These are phyloP conservation scores for Oligia fasciuncula DNA, from an alignment of 2,888 invertebrate species.

Conservation along the genomic window DNA sequence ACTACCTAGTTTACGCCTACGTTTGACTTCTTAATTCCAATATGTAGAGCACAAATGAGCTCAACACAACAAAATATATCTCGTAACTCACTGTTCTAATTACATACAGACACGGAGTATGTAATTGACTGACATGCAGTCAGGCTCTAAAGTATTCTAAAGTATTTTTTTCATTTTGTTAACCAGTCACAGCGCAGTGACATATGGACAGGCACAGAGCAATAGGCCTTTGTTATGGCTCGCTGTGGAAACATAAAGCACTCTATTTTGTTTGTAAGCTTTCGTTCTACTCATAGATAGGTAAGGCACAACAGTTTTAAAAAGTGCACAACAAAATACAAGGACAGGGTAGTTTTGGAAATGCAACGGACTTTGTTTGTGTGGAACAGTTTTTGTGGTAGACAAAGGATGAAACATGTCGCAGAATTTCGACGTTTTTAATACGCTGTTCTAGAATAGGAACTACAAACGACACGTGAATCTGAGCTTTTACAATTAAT, in stretches of 20 bases:
- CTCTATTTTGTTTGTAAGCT: conserved; percentile 48
- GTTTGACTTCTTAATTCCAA: neutral
- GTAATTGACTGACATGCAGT: conserved; percentile 42
- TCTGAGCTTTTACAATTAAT: neutral
- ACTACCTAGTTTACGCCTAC: neutral
- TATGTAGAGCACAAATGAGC: neutral
- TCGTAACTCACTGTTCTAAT: conserved; percentile 8
- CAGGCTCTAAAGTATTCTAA: conserved; percentile 26
- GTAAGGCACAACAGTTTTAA: conserved; percentile 37
- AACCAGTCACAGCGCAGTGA: conserved; percentile 49
- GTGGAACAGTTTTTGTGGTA: conserved; percentile 5
- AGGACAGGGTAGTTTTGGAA: conserved; percentile 27
- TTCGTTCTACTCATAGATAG: conserved; percentile 34
- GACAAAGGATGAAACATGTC: conserved; percentile 27
- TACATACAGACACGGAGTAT: neutral
- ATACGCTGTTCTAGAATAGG: neutral
- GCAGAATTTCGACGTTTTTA: conserved; percentile 10
- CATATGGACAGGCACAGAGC: conserved; percentile 51
- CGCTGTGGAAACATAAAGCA: conserved; percentile 44
- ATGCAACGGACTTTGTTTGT: conserved; percentile 28
- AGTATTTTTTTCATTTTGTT: conserved; percentile 57
- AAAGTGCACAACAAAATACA: conserved; percentile 27
- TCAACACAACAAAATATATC: neutral
- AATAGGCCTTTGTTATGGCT: conserved; percentile 50
- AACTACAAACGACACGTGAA: neutral